Evolutionary conservation across 1,140 invertebrate species (phyloP).

Genomic region (Bradysia coprophila): DNA sequence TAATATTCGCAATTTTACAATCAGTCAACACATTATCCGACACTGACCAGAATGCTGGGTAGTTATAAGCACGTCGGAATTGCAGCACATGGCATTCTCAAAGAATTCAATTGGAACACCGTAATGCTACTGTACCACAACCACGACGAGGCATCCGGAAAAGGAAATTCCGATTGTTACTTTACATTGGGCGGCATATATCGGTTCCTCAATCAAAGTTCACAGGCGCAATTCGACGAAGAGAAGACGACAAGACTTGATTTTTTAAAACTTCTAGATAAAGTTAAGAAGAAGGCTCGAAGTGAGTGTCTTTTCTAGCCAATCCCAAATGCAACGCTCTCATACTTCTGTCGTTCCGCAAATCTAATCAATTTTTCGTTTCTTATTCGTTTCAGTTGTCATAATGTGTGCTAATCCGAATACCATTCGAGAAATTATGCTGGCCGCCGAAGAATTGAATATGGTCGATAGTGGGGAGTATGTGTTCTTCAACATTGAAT

Average conservation of each 20-base stretch:
- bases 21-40: conserved; percentile 34
- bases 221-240: conserved; percentile 43
- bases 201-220: conserved; percentile 29
- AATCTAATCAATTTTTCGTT: no score
- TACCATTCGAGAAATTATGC: conserved; percentile 72
- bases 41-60: conserved; percentile 72
- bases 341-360: no score
- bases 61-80: conserved; percentile 55
- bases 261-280: conserved; percentile 39
- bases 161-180: conserved; percentile 47
- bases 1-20: conserved; percentile 4
- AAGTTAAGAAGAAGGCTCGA: conserved; percentile 45
- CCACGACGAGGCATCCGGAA: conserved; percentile 28
- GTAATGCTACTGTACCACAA: conserved; percentile 48
- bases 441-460: conserved; percentile 78
- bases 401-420: conserved; percentile 80
- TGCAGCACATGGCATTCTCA: conserved; percentile 44
- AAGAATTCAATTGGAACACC: conserved; percentile 45
- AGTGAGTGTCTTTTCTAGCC: conserved; percentile 41
- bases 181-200: conserved; percentile 47
- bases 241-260: conserved; percentile 22
- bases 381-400: conserved; percentile 57
- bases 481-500: conserved; percentile 94
- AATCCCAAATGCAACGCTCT: not conserved
- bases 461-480: conserved; percentile 94